Base-by-base conservation (phyloP, 2,113 vertebrate species). In the Pycnonotus jocosus region DNA sequence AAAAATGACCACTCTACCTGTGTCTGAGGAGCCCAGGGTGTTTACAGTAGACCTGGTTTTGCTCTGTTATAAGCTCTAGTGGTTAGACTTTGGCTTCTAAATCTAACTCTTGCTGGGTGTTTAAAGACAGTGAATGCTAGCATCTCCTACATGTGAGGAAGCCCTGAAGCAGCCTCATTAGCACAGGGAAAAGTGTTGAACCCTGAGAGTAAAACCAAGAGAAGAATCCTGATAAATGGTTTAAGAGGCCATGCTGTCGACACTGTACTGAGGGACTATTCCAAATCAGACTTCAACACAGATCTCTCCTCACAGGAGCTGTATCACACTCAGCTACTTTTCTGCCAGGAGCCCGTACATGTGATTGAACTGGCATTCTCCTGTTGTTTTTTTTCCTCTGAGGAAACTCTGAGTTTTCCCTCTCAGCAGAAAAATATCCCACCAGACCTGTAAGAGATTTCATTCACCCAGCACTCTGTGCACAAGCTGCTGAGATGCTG, bases 1-100 rank as follows among this genome's bases (percentile, higher is more conserved):
- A 47, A 47, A 86, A 80, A 25, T 22, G 37, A 50, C 6, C 12
- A 8, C 10, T 50, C 13, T 11, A 1, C 0, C 0, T 22, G 33
- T 27, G 23, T 44, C 33, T 10, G 15, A 57, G 45, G 31, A 51
- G 20, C 30, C 17, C 37, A 21, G 30, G 10, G 16, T 37, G 19
- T 20, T 82, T 38, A 40, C 38, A 54, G 2, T 7, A 53, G 17
- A 12, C 25, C 24, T 48, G 12, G 4, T 50, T 50, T 61, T 73
- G 11, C 16, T 56, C 12, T n/a, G 6, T 35, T 48, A 25, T 3
- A 7, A 40, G 20, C 15, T 57, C 53, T 70, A 9, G 11, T 65
- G 51, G 13, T 9, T 12, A 37, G 16, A 10, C 28, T 65, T 69
- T 47, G 50, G 12, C 12, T 81, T 87, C 53, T 38, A 56, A 33